phyloP scores from a whole-genome alignment of 2,888 invertebrate species.

The Tiliacea citrago region DNA sequence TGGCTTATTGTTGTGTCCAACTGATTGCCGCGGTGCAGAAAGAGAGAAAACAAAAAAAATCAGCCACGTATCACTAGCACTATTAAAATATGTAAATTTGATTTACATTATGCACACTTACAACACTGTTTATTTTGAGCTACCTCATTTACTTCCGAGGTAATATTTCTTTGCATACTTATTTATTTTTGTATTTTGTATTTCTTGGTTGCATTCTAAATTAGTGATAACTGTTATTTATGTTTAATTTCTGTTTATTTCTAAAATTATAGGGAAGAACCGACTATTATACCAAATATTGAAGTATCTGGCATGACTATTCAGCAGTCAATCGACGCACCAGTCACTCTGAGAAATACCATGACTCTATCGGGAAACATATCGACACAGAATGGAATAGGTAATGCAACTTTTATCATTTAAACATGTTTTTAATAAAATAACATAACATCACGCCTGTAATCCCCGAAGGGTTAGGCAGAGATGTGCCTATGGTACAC shows the following conservation, averaged over 20 bases:
- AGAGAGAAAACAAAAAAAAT: no score
- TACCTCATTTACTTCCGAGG: background rate
- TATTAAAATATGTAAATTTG: background rate
- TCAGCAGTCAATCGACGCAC: slow-evolving; percentile 98
- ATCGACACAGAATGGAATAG: slow-evolving; percentile 97
- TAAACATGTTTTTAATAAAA: background rate
- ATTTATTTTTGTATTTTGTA: background rate
- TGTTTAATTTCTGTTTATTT: slow-evolving; percentile 21
- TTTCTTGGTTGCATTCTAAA: slow-evolving; percentile 18
- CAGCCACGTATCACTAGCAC: background rate
- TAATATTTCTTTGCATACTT: background rate
- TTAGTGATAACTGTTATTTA: background rate
- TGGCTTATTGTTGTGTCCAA: no score
- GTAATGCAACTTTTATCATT: slow-evolving; percentile 75
- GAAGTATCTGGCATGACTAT: slow-evolving; percentile 98
- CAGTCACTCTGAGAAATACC: slow-evolving; percentile 96
- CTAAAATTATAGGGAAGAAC: slow-evolving; percentile 80
- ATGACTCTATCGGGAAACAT: slow-evolving; percentile 95
- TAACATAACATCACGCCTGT: no score
- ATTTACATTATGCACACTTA: slow-evolving; percentile 17
- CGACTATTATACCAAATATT: slow-evolving; percentile 92
- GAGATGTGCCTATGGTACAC: no score
- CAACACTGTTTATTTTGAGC: slow-evolving; percentile 2
- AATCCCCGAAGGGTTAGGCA: no score
- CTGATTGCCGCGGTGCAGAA: no score